A percentile compares a stretch with the other conserved stretches of the same genome.
Conservation (phyloP, 37 sponge, comb jelly and placozoan genomes). For the Chondrilla cf. caribensis region DNA sequence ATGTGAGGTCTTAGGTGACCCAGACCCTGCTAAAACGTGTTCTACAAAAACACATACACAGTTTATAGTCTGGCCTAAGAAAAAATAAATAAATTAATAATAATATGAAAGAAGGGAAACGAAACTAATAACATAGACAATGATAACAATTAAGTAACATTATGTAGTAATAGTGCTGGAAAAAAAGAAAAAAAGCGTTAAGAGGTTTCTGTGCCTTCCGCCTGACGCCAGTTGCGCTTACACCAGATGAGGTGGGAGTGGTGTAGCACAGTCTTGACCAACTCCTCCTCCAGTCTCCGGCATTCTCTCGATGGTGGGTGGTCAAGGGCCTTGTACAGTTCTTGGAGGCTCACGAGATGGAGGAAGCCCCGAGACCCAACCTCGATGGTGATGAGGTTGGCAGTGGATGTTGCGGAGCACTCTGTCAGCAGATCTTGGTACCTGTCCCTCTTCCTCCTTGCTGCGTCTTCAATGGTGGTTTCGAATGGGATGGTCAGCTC, state of each 20-base stretch:
- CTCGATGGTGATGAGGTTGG: slow-evolving; percentile 10
- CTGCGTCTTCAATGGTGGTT: slow-evolving; percentile 5
- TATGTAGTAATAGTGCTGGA: too few species aligned
- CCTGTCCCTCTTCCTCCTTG: neutral
- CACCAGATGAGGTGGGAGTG: slow-evolving; percentile 16
- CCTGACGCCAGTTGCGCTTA: slow-evolving; percentile 6
- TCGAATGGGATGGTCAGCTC: slow-evolving; percentile 16
- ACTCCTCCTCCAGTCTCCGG: neutral
- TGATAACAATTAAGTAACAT: too few species aligned
- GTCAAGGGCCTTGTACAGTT: neutral
- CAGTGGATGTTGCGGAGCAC: neutral
- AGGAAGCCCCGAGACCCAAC: slow-evolving; percentile 4
- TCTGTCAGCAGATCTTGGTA: neutral
- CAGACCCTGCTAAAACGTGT: slow-evolving; percentile 22
- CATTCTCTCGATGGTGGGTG: neutral
- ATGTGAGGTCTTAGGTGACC: slow-evolving; percentile 20
- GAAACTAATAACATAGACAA: too few species aligned
- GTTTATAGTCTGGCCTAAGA: slow-evolving; percentile 13
- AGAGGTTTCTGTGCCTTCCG: too few species aligned
- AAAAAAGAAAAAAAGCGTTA: too few species aligned
- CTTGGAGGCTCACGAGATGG: neutral
- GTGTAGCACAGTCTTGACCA: slow-evolving; percentile 1
- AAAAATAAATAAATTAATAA: neutral
- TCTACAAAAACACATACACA: slow-evolving; percentile 22
- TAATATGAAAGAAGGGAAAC: neutral